These are phyloP conservation scores for Poeciliopsis occidentalis DNA, from an alignment of 2,113 vertebrate species.

Conservation along the genomic window DNA sequence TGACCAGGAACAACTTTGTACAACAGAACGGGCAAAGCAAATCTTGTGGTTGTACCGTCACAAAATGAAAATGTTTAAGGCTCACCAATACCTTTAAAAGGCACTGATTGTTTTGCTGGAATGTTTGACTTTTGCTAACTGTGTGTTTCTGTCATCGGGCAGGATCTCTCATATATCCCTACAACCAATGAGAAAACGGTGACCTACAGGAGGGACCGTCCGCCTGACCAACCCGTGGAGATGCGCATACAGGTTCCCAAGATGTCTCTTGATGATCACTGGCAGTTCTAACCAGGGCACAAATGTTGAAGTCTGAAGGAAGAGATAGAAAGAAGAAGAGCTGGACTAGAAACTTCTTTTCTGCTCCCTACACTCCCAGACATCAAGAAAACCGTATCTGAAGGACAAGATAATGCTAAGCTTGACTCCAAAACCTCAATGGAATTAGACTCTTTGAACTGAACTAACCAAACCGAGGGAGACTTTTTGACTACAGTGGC, in stretches of 20 bases:
- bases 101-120: not conserved
- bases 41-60: not conserved
- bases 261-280: constrained; percentile 85
- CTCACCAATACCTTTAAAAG: not conserved
- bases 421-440: constrained; percentile 30
- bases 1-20: not conserved
- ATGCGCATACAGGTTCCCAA: constrained; percentile 90
- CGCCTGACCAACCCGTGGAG: constrained; percentile 81
- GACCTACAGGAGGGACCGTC: constrained; percentile 89
- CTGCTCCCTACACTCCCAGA: constrained; percentile 5
- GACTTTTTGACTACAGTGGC: constrained; percentile 48
- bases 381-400: constrained; percentile 7
- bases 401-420: constrained; percentile 16
- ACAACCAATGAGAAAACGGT: constrained; percentile 91
- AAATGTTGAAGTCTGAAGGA: constrained; percentile 21
- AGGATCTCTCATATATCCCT: constrained; percentile 83
- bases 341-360: constrained; percentile 26
- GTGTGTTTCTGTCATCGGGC: constrained; percentile 5
- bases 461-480: constrained; percentile 16
- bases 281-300: constrained; percentile 64
- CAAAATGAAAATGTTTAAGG: not conserved
- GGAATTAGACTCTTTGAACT: constrained; percentile 15
- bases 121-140: not conserved
- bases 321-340: constrained; percentile 30
- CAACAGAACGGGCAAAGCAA: not conserved